These are phyloP conservation scores for Chionis minor DNA, from an alignment of 2,113 vertebrate species.

Conservation along the genomic window DNA sequence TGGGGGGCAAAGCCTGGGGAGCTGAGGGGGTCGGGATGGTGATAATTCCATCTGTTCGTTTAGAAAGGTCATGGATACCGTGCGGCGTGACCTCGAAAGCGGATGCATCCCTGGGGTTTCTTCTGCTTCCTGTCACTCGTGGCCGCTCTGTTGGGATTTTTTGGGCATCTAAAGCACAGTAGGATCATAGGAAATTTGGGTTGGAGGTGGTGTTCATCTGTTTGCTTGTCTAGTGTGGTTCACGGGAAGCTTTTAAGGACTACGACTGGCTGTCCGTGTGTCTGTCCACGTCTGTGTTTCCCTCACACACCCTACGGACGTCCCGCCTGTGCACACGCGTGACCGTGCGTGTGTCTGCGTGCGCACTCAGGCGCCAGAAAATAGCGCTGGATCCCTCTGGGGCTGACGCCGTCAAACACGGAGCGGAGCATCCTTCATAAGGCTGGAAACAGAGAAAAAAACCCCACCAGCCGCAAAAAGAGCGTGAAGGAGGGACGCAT, in stretches of 20 bases:
- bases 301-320: accelerated
- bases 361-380: neutral
- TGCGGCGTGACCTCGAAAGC: neutral
- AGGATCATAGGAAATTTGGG: neutral
- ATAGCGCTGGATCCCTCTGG: neutral
- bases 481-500: neutral
- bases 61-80: neutral
- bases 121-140: neutral
- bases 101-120: neutral
- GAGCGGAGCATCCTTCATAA: accelerated
- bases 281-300: neutral
- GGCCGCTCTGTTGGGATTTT: neutral
- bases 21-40: neutral
- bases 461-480: neutral
- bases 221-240: neutral
- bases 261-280: neutral
- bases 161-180: neutral
- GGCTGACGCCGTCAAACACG: neutral
- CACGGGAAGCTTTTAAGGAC: neutral
- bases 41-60: neutral
- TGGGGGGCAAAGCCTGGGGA: accelerated
- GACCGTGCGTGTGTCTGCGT: accelerated
- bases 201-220: neutral
- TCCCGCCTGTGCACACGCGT: neutral
- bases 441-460: neutral